Base-by-base conservation (phyloP, 2,797 vertebrate species). In the Erethizon dorsatum region DNA sequence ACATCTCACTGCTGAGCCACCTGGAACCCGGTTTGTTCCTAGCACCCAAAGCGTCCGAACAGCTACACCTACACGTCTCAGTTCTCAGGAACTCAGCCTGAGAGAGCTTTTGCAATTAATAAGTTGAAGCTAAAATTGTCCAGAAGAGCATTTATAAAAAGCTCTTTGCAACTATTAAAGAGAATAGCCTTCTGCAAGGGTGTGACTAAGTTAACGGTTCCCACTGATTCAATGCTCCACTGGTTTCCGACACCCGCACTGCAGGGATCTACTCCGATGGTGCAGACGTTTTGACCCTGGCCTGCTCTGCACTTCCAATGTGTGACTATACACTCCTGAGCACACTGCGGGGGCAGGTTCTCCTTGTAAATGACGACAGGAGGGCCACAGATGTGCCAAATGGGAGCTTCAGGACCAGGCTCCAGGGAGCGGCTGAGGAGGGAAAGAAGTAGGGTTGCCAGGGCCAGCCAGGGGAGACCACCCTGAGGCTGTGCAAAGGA, bases 21-120 rank as follows among this genome's bases (percentile, higher is more conserved):
- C 5, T 12, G 4, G 2, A 31, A 37, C 20, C 0, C 1, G 28
- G 12, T 33, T 4, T 73, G 18, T 33, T 8, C 33, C 26, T 33
- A 75, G 89, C n/a, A n/a, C 47, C 45, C 45, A 41, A 67, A 50
- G 22, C 47, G 37, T 2, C n/a, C 0, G 1, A 47, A 37, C 33
- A 20, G 75, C 37, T 71, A 71, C 41, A 24, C 28, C 78, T 92
- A 75, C 33, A 0, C 0, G 8, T 22, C 52, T 92, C 65, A 56
- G 33, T 94, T 92, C 57, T 83, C 52, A 90, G 84, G 54, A 94
- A 71, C n/a, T 54, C n/a, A 3, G 91, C 26, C n/a, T 28, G 2
- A 33, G 11, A 87, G 52, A 67, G n/a, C 22, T 82, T 75, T 37
- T 83, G 69, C 71, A 95, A 91, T 77, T 84, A 95, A 84, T 92